phyloP scores from a whole-genome alignment of 2,888 invertebrate genomes.

The Standfussiana lucernea region DNA sequence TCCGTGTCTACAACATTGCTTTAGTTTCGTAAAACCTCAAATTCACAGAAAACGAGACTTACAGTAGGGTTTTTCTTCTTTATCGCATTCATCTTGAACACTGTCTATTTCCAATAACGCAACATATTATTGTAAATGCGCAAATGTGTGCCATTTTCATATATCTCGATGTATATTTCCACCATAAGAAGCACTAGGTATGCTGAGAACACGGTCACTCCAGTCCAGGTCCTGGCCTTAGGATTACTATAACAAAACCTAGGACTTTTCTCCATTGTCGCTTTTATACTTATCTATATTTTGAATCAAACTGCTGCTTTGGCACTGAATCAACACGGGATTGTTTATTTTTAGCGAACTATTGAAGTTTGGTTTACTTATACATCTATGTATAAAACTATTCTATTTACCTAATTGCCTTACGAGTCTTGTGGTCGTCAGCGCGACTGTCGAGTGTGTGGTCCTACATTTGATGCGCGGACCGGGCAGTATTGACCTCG shows the following conservation, averaged over 20 bases:
- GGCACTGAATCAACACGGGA: constrained; percentile 40
- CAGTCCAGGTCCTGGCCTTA: constrained; percentile 80
- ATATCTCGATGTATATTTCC: constrained; percentile 84
- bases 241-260: constrained; percentile 79
- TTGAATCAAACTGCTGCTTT: constrained; percentile 27
- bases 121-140: constrained; percentile 77
- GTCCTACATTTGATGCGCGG: background rate
- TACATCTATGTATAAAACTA: background rate
- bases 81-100: background rate
- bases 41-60: constrained; percentile 3
- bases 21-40: background rate
- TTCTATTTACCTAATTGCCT: background rate
- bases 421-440: too few relatives aligned
- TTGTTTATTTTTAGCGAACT: constrained; percentile 46
- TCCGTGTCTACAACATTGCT: too few relatives aligned
- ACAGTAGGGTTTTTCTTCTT: background rate
- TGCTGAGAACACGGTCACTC: constrained; percentile 84
- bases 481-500: background rate
- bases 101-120: constrained; percentile 55
- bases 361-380: background rate
- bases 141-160: constrained; percentile 81
- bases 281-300: background rate
- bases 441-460: background rate
- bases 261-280: constrained; percentile 74
- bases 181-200: constrained; percentile 83